These are phyloP conservation scores for Pollachius pollachius DNA, from an alignment of 2,113 vertebrate species.

Conservation along the genomic window DNA sequence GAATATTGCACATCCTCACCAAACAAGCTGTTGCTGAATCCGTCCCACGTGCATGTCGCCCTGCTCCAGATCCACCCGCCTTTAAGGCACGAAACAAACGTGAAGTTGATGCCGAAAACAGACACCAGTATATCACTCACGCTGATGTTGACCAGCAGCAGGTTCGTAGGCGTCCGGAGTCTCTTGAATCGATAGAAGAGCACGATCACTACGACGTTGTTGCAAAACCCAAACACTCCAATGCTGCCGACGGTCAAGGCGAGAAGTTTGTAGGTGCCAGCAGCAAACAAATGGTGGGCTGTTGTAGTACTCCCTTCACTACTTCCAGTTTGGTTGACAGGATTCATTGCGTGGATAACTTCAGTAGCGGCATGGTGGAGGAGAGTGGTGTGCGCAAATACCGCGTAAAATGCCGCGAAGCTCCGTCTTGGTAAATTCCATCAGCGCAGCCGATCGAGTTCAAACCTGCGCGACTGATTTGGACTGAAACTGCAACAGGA, in stretches of 20 bases:
- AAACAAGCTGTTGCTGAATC: slow-evolving; percentile 89
- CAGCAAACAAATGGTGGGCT: slow-evolving; percentile 70
- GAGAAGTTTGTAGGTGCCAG: slow-evolving; percentile 81
- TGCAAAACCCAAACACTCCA: slow-evolving; percentile 81
- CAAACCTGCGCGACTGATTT: not conserved
- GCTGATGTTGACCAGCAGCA: slow-evolving; percentile 84
- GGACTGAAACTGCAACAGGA: not conserved
- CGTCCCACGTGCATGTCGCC: slow-evolving; percentile 84
- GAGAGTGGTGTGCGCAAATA: not conserved
- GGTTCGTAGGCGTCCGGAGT: slow-evolving; percentile 82
- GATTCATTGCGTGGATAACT: slow-evolving; percentile 66
- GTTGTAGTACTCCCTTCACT: slow-evolving; percentile 28
- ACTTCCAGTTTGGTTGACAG: slow-evolving; percentile 57
- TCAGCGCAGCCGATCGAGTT: not conserved
- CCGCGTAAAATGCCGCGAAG: too few species aligned
- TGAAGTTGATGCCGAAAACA: slow-evolving; percentile 80
- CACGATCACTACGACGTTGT: slow-evolving; percentile 80
- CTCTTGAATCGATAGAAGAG: slow-evolving; percentile 83
- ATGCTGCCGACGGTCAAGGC: slow-evolving; percentile 81
- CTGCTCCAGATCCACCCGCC: slow-evolving; percentile 83
- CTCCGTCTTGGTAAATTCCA: too few species aligned
- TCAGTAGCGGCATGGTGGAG: slow-evolving; percentile 51
- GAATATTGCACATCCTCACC: slow-evolving; percentile 71
- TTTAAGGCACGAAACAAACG: slow-evolving; percentile 82
- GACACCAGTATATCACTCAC: slow-evolving; percentile 84